Conservation (phyloP, 2,113 vertebrate species). For the Osmerus eperlanus region DNA sequence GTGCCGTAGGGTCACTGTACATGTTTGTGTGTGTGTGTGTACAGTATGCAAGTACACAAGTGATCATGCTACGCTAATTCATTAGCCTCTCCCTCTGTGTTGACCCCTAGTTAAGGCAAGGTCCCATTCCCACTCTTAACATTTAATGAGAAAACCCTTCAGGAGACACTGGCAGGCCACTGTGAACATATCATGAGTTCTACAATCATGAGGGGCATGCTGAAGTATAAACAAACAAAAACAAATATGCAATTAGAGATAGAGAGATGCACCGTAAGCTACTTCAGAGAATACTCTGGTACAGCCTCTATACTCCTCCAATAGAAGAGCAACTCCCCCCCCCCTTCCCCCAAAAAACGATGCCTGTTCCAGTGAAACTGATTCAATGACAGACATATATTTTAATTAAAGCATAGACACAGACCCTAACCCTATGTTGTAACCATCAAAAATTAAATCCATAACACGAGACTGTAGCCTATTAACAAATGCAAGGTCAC, state of each 20-base stretch:
- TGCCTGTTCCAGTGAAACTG: too few relatives aligned
- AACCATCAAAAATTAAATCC: neutral
- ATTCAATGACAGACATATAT: too few relatives aligned
- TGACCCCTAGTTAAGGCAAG: neutral
- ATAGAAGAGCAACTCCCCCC: too few relatives aligned
- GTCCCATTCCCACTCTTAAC: constrained; percentile 15
- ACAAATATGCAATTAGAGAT: too few relatives aligned
- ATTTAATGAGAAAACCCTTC: neutral
- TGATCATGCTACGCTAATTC: constrained; percentile 8
- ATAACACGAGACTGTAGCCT: neutral
- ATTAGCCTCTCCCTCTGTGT: constrained; percentile 28
- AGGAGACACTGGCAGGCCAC: neutral
- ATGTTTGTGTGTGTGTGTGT: constrained; percentile 4
- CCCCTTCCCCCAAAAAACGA: too few relatives aligned
- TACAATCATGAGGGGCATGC: neutral
- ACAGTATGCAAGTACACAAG: neutral
- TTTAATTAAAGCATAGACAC: too few relatives aligned
- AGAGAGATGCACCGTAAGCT: too few relatives aligned
- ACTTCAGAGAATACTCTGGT: too few relatives aligned
- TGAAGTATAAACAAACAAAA: neutral
- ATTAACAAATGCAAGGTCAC: neutral
- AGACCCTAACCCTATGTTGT: neutral
- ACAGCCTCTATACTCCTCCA: too few relatives aligned
- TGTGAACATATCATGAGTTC: neutral
- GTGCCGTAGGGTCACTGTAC: neutral